Base-by-base conservation (phyloP, 2,888 invertebrate species). In the Andrena dorsata region DNA sequence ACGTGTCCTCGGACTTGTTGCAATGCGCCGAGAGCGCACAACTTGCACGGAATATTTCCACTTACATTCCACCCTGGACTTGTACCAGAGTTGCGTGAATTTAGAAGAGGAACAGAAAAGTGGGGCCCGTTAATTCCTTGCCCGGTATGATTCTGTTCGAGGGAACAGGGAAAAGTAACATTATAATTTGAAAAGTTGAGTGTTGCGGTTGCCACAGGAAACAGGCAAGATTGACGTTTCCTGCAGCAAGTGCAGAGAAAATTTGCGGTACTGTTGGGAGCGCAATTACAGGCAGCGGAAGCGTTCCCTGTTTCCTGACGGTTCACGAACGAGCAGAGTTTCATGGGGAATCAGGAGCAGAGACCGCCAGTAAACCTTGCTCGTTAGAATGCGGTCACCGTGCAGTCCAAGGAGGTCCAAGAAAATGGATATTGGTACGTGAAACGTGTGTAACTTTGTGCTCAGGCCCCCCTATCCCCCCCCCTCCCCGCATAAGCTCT, bases 361-460 rank as follows among this genome's bases (percentile, higher is more conserved):
- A 32, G 56, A n/a, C 20, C 65, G 26, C 51, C n/a, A 47, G 60
- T 61, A 61, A 72, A 71, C 53, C 74, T 23, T n/a, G 16, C 68
- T 56, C 66, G 73, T 77, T 71, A 58, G 60, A 68, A 66, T 68
- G 60, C 74, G 82, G 84, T 79, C 69, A 28, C 20, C 10, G 16
- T 58, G 8, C 23, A 20, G 73, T 84, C 72, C 72, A 63, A 72
- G 71, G 63, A 63, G 56, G 70, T 74, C 64, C 82, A 82, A 82
- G 80, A 61, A 84, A 86, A 84, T 87, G 82, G 76, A 86, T 87
- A 84, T 86, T 53, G 87, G 80, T 80, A 69, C 79, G 63, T 26
- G 79, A 72, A 68, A 80, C 72, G 86, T 84, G 82, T 86, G 70
- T 84, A 87, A 86, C 86, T 86, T 86, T 84, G 56, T 47, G 73